These are phyloP conservation scores for Manis javanica DNA, from an alignment of 2,797 vertebrate species.

Conservation along the genomic window DNA sequence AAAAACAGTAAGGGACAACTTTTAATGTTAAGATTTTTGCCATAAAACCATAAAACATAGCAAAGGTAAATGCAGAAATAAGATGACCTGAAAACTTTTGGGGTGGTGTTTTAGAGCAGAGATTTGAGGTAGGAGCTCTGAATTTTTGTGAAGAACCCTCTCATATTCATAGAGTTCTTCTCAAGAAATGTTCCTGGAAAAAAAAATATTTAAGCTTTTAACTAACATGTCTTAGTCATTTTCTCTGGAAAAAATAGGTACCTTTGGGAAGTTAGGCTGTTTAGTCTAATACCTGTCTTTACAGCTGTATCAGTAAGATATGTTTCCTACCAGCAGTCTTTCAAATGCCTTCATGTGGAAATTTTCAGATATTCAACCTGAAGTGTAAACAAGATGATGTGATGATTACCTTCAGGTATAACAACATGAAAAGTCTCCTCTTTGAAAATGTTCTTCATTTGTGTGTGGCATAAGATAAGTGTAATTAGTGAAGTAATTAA, in stretches of 20 bases:
- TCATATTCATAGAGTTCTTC: background rate
- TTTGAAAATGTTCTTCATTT: background rate
- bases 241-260: background rate
- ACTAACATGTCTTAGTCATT: background rate
- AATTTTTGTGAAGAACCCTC: background rate
- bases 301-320: background rate
- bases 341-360: background rate
- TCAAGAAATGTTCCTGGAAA: background rate
- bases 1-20: constrained; percentile 1
- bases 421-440: background rate
- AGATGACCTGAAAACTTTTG: background rate
- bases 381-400: background rate
- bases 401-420: background rate
- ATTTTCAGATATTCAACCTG: background rate
- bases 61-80: background rate
- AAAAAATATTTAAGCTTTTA: background rate
- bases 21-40: background rate
- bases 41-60: background rate
- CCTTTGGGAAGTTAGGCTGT: background rate
- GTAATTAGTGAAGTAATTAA: background rate
- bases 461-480: background rate
- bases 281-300: background rate
- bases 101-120: background rate
- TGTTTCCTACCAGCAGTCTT: background rate
- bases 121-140: background rate